phyloP scores from a whole-genome alignment of 2,797 vertebrate genomes.

The Poecilia gillii region DNA sequence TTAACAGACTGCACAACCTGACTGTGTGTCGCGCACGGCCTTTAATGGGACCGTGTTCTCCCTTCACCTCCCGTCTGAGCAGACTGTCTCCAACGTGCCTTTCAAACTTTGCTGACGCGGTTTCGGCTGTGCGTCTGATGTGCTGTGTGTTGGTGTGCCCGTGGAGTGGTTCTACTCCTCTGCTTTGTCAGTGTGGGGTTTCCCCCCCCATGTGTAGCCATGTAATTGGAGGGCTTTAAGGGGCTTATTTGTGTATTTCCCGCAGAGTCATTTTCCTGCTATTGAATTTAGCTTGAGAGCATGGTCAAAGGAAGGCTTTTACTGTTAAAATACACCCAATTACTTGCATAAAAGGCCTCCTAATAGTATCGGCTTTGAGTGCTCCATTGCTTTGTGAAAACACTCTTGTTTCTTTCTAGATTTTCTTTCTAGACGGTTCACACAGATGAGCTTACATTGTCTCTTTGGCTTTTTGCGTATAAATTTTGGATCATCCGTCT shows the following conservation, averaged over 20 bases:
- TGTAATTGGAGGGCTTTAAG: conserved; percentile 27
- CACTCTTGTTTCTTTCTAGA: conserved; percentile 9
- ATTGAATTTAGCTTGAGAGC: conserved; percentile 7
- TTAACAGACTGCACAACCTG: background rate
- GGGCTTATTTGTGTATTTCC: conserved; percentile 24
- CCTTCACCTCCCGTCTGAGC: conserved; percentile 28
- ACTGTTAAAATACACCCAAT: conserved; percentile 22
- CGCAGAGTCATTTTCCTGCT: conserved; percentile 7
- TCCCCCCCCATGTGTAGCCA: background rate
- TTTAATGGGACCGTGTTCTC: conserved; percentile 22
- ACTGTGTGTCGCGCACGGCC: background rate
- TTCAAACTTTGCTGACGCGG: conserved; percentile 32
- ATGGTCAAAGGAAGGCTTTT: background rate
- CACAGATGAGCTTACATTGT: background rate
- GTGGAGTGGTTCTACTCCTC: background rate
- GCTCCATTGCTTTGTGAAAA: conserved; percentile 17
- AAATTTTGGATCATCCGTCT: background rate
- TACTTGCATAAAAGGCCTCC: conserved; percentile 14
- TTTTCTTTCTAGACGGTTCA: conserved; percentile 10
- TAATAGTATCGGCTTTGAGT: conserved; percentile 9
- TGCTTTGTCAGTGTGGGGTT: background rate
- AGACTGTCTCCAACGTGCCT: conserved; percentile 49
- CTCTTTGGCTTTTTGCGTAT: background rate
- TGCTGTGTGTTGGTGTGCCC: background rate
- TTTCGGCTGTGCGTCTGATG: conserved; percentile 34